Base-by-base conservation (phyloP, 2,888 invertebrate species). In the Oxytorus armatus region DNA sequence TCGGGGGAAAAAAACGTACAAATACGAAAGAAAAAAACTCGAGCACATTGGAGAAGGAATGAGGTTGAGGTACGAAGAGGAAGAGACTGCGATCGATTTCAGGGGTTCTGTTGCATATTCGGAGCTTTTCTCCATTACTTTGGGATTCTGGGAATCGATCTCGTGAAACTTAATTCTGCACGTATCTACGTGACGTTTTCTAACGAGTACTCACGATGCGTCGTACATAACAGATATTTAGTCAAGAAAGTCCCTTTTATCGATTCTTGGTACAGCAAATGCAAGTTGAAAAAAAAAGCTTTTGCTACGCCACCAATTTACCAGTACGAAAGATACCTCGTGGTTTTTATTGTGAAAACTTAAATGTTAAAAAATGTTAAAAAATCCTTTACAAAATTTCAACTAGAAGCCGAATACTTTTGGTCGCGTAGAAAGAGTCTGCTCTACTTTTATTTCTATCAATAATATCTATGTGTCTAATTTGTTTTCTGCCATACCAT, bases 111-210 rank as follows among this genome's bases (percentile, higher is more conserved):
- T 16, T 44, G 44, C 21, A 44, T 5, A 39, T 5, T 5, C 25
- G 11, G 11, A 42, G 42, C 3, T 29, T 44, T 49, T 51, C 36
- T 69, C 63, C 61, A 42, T 68, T 42, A 44, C 73, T 61, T 63
- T 63, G 47, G 47, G 29, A 74, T 79, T 69, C 73, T 44, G 73
- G 72, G 36, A 44, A 61, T 66, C 51, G 42, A 57, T 8, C 42
- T 25, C 23, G 16, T 53, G 51, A 18, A 59, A 70, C 49, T 75
- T 33, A 14, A 21, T 29, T 44, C 49, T 11, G 57, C 63, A 74
- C 68, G 79, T 79, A 57, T 68, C 39, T 42, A 39, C 74, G 75
- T 70, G 79, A 79, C 74, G 69, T 79, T 79, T 18, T 57, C 74
- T 65, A 75, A 74, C 74, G 55, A 70, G 57, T 65, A 66, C 49